Percentiles rank a stretch among this genome's conserved stretches.
Evolutionary conservation across 2,888 invertebrate genomes (phyloP).

Genomic region (Andrena chrysosceles): DNA sequence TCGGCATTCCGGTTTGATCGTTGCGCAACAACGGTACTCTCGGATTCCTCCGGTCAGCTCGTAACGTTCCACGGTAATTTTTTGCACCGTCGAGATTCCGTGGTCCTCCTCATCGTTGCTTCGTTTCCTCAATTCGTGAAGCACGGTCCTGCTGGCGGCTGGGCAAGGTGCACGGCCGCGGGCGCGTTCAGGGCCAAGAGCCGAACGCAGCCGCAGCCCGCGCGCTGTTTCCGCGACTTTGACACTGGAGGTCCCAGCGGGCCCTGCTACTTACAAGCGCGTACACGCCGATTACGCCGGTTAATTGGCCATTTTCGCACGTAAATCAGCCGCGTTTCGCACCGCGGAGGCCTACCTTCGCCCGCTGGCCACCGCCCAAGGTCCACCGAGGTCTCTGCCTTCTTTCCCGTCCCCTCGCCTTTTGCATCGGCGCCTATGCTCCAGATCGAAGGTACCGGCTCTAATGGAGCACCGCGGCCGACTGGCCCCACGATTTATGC

Average conservation of each 20-base stretch:
- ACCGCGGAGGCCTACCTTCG: conserved; percentile 70
- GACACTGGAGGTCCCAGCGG: conserved; percentile 22
- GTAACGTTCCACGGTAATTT: conserved; percentile 32
- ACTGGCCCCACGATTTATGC: conserved; percentile 41
- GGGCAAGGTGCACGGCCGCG: conserved; percentile 44
- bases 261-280: conserved; percentile 9
- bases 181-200: conserved; percentile 40
- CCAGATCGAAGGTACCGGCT: conserved; percentile 40
- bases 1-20: conserved; percentile 75
- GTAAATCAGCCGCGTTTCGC: conserved; percentile 73
- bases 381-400: conserved; percentile 61
- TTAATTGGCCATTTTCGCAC: conserved; percentile 79
- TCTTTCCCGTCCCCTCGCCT: conserved; percentile 50
- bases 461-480: conserved; percentile 49
- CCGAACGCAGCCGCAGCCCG: conserved; percentile 1
- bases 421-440: conserved; percentile 41
- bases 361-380: conserved; percentile 71
- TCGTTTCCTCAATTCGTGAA: conserved; percentile 36
- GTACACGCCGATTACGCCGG: conserved; percentile 64
- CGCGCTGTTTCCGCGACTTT: conserved; percentile 62
- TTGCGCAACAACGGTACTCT: conserved; percentile 71
- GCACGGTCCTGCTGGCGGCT: background rate
- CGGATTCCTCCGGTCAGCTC: conserved; percentile 44
- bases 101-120: background rate
- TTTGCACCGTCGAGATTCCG: background rate